phyloP scores from a whole-genome alignment of 1,140 invertebrate genomes.

The Saccostrea echinata region DNA sequence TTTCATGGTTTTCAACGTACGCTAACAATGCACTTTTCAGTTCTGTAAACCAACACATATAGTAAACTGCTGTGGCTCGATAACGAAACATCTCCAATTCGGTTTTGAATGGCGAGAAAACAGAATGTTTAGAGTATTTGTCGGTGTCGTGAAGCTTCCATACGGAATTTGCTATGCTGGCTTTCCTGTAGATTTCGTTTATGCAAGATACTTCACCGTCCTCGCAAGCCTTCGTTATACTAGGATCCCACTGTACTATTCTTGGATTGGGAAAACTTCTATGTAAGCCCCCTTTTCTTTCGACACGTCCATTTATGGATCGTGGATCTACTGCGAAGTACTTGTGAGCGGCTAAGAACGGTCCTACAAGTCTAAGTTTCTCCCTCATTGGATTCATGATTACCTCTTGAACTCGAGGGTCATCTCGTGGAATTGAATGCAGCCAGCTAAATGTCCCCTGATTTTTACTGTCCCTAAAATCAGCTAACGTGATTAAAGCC shows the following conservation, averaged over 20 bases:
- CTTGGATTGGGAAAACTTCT: constrained; percentile 54
- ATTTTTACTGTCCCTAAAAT: neutral
- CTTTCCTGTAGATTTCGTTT: constrained; percentile 44
- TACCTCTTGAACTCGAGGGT: neutral
- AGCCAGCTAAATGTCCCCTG: constrained; percentile 44
- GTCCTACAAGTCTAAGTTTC: constrained; percentile 38
- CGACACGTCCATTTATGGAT: neutral
- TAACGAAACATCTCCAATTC: constrained; percentile 49
- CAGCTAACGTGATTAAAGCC: too few species aligned
- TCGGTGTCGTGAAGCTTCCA: constrained; percentile 45
- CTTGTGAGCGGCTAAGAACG: constrained; percentile 55
- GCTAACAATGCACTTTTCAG: constrained; percentile 30
- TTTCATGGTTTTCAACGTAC: neutral
- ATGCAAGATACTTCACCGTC: constrained; percentile 49
- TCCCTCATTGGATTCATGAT: constrained; percentile 33
- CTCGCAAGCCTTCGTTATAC: constrained; percentile 41
- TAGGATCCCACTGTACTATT: constrained; percentile 38
- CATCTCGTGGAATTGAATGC: neutral
- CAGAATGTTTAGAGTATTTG: neutral
- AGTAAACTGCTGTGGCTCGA: constrained; percentile 52
- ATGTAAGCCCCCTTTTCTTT: constrained; percentile 42
- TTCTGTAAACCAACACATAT: constrained; percentile 58
- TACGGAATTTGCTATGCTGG: constrained; percentile 39
- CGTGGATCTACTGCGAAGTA: constrained; percentile 55
- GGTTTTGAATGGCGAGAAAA: constrained; percentile 47